Conservation (phyloP, 2,113 vertebrate species). For the Melospiza georgiana region DNA sequence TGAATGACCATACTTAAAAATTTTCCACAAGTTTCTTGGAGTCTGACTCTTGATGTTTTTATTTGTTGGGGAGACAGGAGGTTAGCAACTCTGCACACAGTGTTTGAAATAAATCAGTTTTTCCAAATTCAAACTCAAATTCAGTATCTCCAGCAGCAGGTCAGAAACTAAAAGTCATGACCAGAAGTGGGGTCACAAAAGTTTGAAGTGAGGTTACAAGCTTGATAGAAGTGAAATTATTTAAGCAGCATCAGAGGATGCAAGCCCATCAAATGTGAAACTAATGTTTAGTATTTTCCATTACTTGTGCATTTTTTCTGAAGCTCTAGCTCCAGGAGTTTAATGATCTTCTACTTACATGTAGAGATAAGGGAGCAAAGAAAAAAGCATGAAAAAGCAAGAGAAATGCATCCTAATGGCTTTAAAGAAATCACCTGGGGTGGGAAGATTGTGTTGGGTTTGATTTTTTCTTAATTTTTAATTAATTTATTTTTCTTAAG, state of each 20-base stretch:
- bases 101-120: background rate
- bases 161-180: background rate
- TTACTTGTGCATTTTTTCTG: background rate
- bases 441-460: background rate
- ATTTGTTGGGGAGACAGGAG: background rate
- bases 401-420: background rate
- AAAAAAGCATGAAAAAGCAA: background rate
- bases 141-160: background rate
- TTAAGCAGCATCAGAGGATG: background rate
- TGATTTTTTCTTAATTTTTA: background rate
- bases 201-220: slow-evolving; percentile 11
- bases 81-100: background rate
- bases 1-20: background rate
- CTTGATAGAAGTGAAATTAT: background rate
- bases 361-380: background rate
- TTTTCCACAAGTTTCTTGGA: background rate
- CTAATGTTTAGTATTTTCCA: background rate
- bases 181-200: background rate
- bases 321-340: background rate
- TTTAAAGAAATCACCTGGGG: background rate
- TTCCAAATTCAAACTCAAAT: background rate
- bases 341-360: background rate
- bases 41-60: background rate
- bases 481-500: background rate
- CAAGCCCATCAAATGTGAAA: background rate